These are phyloP conservation scores for Agonopterix subpropinquella DNA, from an alignment of 2,888 invertebrate genomes.

Conservation along the genomic window DNA sequence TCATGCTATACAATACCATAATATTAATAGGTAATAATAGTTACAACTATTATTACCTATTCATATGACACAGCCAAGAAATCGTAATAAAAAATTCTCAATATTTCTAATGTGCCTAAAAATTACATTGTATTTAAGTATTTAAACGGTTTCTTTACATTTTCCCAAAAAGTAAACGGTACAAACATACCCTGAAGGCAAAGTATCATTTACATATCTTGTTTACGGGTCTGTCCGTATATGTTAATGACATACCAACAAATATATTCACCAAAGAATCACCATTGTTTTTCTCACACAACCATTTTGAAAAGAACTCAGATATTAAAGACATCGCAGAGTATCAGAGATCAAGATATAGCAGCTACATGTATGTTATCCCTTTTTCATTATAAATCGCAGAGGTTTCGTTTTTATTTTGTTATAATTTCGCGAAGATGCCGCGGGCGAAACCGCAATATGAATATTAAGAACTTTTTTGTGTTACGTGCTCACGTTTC, in stretches of 20 bases:
- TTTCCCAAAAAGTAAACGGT: conserved; percentile 1
- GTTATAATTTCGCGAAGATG: conserved; percentile 68
- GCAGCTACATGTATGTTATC: conserved; percentile 36
- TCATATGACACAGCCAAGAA: no score
- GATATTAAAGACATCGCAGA: neutral
- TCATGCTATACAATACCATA: no score
- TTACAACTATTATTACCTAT: no score
- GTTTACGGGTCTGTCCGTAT: conserved; percentile 55
- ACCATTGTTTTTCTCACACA: conserved; percentile 40
- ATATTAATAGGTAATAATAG: no score
- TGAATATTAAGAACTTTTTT: conserved; percentile 63
- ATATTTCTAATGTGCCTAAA: no score
- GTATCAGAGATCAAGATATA: conserved; percentile 22
- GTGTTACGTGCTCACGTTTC: conserved; percentile 29
- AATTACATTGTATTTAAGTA: no score
- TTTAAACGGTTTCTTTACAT: neutral
- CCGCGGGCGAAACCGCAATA: conserved; percentile 58
- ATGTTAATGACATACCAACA: conserved; percentile 57
- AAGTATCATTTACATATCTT: conserved; percentile 60
- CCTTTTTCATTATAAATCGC: conserved; percentile 61
- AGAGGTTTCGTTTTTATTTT: conserved; percentile 61
- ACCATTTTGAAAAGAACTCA: conserved; percentile 24
- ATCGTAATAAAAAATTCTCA: no score
- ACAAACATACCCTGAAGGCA: conserved; percentile 20
- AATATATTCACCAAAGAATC: conserved; percentile 46